phyloP scores from a whole-genome alignment of 2,113 vertebrate species.

The Pipa parva region DNA sequence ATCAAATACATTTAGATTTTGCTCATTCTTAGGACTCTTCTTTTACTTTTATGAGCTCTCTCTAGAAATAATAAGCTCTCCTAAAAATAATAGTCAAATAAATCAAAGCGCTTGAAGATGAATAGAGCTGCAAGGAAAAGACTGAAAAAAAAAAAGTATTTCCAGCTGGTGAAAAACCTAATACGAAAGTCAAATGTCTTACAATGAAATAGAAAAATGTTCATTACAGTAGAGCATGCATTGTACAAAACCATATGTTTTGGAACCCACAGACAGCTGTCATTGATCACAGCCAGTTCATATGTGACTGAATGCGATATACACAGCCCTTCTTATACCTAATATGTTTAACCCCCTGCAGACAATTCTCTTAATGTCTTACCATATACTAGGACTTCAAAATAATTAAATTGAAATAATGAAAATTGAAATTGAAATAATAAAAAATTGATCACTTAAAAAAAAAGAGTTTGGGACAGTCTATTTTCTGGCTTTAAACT shows the following conservation, averaged over 20 bases:
- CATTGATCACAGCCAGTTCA: slow-evolving; percentile 27
- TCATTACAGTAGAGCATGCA: slow-evolving; percentile 20
- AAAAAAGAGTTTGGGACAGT: no score
- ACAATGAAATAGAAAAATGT: slow-evolving; percentile 22
- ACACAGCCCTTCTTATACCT: background rate
- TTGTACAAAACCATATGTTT: slow-evolving; percentile 5
- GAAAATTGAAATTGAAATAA: no score
- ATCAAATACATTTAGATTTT: background rate
- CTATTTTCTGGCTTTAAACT: no score
- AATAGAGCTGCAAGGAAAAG: slow-evolving; percentile 10
- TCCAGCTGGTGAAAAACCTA: slow-evolving; percentile 26
- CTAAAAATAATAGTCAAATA: slow-evolving; percentile 12
- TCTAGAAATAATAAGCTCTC: no score
- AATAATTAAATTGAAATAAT: no score
- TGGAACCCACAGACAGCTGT: background rate
- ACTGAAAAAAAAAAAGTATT: slow-evolving; percentile 6
- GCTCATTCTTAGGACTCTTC: background rate
- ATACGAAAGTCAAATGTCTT: slow-evolving; percentile 22
- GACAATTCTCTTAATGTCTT: background rate
- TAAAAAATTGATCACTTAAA: no score
- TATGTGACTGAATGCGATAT: background rate
- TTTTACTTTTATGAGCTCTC: background rate
- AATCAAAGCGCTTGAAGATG: background rate
- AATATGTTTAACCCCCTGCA: background rate
- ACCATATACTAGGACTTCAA: no score